Base-by-base conservation (phyloP, 2,888 invertebrate species). In the Cerceris ruficornis region DNA sequence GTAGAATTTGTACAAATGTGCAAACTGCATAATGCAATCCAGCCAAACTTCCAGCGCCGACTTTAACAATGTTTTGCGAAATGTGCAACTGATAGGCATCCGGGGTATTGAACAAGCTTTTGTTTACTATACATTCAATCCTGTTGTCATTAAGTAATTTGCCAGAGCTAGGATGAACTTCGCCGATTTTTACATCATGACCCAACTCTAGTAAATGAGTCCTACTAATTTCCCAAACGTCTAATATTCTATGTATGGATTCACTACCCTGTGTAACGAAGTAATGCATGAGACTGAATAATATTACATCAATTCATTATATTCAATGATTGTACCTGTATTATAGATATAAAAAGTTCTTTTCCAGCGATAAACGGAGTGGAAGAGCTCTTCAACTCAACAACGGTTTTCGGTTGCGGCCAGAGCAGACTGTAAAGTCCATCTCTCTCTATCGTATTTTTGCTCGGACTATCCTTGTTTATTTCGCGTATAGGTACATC, bases 321-420 rank as follows among this genome's bases (percentile, higher is more conserved):
- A 8, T 14, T 28, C 60, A n/a, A 61, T 41, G 14, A 49, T 14
- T 28, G 7, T 81, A 91, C 92, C 84, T 92, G 92, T 71, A 93
- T 91, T 66, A 93, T 93, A 13, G 93, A 93, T 84, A 93, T 92
- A 78, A 92, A 92, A 69, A 93, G 89, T 79, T 93, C 91, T 71
- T 93, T 93, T n/a, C 92, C 92, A 57, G 91, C 91, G 42, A 91
- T 88, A 77, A 93, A 93, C 28, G 93, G 92, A 6, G 93, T 88
- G 0, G 90, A 90, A 13, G 93, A 82, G 77, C 89, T 93, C 60
- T 93, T 92, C 9, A 94, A 90, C 84, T 94, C 94, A 11, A 93
- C 88, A 42, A 95, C 92, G 68, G 92, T 93, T 86, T 94, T 94
- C 0, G 95, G 95, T 78, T 94, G 94, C 2, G 95, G 95, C 95